Evolutionary conservation across 2,888 invertebrate genomes (phyloP).

Genomic region (Xestia xanthographa): DNA sequence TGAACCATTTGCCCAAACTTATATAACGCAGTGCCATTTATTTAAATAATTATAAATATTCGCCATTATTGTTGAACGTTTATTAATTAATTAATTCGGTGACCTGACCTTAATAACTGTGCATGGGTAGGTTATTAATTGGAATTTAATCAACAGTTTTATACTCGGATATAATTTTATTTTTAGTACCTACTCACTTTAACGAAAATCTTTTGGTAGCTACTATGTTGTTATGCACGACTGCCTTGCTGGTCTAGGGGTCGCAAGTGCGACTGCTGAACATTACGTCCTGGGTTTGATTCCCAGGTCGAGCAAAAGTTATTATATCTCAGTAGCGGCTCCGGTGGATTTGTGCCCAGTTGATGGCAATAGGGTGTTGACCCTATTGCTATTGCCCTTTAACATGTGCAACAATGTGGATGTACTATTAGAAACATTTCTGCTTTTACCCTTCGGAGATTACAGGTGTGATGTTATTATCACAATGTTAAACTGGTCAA

Average conservation of each 20-base stretch:
- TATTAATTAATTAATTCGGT: conserved; percentile 16
- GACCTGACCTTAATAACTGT: conserved; percentile 22
- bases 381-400: too few relatives aligned
- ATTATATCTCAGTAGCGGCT: too few relatives aligned
- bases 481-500: too few relatives aligned
- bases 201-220: background rate
- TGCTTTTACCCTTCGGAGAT: too few relatives aligned
- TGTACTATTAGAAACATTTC: too few relatives aligned
- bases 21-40: conserved; percentile 18
- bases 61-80: background rate
- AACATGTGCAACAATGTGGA: too few relatives aligned
- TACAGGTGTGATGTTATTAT: too few relatives aligned
- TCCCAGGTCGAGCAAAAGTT: too few relatives aligned
- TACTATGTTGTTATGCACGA: background rate
- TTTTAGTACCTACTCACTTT: background rate
- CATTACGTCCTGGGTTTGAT: too few relatives aligned
- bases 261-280: background rate
- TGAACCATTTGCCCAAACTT: conserved; percentile 6
- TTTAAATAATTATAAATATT: conserved; percentile 26
- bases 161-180: too few relatives aligned
- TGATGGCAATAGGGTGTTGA: too few relatives aligned
- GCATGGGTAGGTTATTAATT: background rate
- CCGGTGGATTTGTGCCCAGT: too few relatives aligned
- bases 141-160: background rate
- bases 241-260: background rate